A percentile compares a stretch with the other conserved stretches of the same genome.
Conservation (phyloP, 1,140 invertebrate genomes). For the Euura lappo region DNA sequence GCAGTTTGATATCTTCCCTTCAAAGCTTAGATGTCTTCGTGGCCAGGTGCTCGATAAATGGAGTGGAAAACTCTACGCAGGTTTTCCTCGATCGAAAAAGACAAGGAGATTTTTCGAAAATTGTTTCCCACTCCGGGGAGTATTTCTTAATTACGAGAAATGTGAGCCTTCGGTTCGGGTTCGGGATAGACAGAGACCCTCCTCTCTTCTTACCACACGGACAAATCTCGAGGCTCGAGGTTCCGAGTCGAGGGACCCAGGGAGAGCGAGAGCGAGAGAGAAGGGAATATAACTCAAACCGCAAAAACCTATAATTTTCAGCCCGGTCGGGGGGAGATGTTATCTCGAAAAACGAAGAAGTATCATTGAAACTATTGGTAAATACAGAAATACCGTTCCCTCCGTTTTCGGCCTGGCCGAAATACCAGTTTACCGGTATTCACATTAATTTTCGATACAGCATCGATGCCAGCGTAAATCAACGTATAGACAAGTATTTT, state of each 20-base stretch:
- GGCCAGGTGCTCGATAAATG: too few relatives aligned
- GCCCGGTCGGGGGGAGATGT: slow-evolving; percentile 39
- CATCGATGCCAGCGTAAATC: not conserved
- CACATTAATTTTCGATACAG: slow-evolving; percentile 44
- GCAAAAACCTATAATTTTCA: slow-evolving; percentile 53
- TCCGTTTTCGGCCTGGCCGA: slow-evolving; percentile 37
- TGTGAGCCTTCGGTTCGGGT: not conserved
- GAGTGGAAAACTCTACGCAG: too few relatives aligned
- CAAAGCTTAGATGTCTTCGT: too few relatives aligned
- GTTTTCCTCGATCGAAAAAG: too few relatives aligned
- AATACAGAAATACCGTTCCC: slow-evolving; percentile 45
- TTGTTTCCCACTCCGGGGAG: not conserved
- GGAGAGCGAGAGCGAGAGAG: slow-evolving; percentile 13
- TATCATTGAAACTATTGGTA: slow-evolving; percentile 50
- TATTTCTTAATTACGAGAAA: slow-evolving; percentile 3
- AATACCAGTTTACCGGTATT: slow-evolving; percentile 43
- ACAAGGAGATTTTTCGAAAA: too few relatives aligned
- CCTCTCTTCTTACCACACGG: slow-evolving; percentile 12
- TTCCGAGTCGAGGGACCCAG: not conserved
- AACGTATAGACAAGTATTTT: not conserved
- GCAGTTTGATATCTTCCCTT: too few relatives aligned
- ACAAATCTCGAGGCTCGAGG: slow-evolving; percentile 10
- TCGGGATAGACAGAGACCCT: slow-evolving; percentile 21
- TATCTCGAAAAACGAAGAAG: slow-evolving; percentile 42
- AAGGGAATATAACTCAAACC: slow-evolving; percentile 50